Base-by-base conservation (phyloP, 2,888 invertebrate species). In the Mongoloraphidia duomilia region DNA sequence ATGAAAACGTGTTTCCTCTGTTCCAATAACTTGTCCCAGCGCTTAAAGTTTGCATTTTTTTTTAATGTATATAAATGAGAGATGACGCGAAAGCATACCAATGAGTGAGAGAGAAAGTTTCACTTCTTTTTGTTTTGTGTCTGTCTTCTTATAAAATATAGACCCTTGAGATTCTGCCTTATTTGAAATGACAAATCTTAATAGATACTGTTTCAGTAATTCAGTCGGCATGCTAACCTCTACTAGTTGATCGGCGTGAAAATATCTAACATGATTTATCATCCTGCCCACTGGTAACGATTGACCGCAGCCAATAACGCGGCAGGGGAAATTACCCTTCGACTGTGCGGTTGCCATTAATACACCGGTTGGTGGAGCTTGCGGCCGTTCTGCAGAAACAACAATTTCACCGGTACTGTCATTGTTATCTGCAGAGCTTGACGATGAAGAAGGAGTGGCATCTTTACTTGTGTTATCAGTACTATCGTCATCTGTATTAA, bases 281-380 rank as follows among this genome's bases (percentile, higher is more conserved):
- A 77, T 62, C 45, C 72, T 65, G 13, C 65, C 70, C 43, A 69
- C 59, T 2, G 71, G 68, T 13, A 72, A 58, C 51, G 69, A 59
- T 41, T 65, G 63, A 3, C 58, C 58, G 52, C 71, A 73, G 10
- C 64, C 63, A 49, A 60, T 66, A 54, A 73, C 70, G 55, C 70
- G 69, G 56, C 75, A 76, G 34, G 74, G 73, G 57, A 73, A 76
- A 26, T 66, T 56, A 3, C 75, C 75, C 55, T 70, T 72, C 62
- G 47, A 66, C 57, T 56, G 65, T 56, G 44, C 54, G 38, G 60
- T 41, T 34, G 55, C 63, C 57, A 57, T 60, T 52, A 63, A 65
- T 56, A 44, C 47, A 33, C 43, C 36, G 11, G 60, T 56, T 52
- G 65, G 66, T 53, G 58, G 63, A 40, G 64, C 57, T 26, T 60